Percentiles rank a stretch among this genome's conserved stretches.
phyloP scores from a whole-genome alignment of 2,888 invertebrate genomes.

The Microplitis deprimator region DNA sequence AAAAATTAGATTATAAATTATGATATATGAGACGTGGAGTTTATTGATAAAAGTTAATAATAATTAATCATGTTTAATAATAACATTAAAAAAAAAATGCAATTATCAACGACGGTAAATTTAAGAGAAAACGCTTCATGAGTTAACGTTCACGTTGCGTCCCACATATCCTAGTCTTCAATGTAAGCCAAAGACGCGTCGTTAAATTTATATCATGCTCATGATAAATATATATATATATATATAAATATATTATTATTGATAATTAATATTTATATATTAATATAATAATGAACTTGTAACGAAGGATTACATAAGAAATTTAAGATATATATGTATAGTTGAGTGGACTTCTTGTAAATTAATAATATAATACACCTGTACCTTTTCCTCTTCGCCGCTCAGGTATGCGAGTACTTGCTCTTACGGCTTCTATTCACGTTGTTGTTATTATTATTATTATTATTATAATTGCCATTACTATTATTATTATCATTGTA shows the following conservation, averaged over 20 bases:
- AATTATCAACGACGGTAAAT: slow-evolving; percentile 41
- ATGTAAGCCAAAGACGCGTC: slow-evolving; percentile 9
- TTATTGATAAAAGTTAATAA: slow-evolving; percentile 4
- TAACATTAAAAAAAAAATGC: slow-evolving; percentile 29
- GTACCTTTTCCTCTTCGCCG: neutral
- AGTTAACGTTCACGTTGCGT: slow-evolving; percentile 14
- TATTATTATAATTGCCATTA: too few species aligned
- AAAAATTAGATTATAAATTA: slow-evolving; percentile 15
- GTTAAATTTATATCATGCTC: neutral
- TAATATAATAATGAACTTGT: neutral
- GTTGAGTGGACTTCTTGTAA: slow-evolving; percentile 9
- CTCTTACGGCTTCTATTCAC: slow-evolving; percentile 1
- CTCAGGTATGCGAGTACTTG: neutral
- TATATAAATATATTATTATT: neutral
- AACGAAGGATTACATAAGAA: neutral
- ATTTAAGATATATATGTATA: slow-evolving; percentile 15
- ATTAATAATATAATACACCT: slow-evolving; percentile 11
- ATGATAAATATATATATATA: neutral
- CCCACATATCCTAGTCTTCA: slow-evolving; percentile 21
- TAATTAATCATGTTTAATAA: slow-evolving; percentile 22
- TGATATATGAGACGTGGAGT: slow-evolving; percentile 7
- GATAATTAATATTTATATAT: slow-evolving; percentile 14
- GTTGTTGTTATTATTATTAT: neutral
- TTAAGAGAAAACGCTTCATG: slow-evolving; percentile 27
- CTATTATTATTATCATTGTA: slow-evolving; percentile 1